Conservation (phyloP, 2,888 invertebrate genomes). For the Morpho deidamia region DNA sequence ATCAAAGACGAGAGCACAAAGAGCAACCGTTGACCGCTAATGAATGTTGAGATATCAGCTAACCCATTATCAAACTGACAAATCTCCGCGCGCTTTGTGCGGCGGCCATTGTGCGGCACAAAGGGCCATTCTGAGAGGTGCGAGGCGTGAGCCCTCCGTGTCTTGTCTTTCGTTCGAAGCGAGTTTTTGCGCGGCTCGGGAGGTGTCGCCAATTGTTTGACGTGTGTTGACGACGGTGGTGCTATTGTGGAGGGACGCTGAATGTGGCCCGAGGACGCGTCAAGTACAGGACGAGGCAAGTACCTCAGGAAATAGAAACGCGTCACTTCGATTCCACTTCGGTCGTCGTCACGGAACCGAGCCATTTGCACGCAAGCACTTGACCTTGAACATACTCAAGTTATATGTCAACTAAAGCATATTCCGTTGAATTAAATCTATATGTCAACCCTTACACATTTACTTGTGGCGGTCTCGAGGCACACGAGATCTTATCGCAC, state of each 20-base stretch:
- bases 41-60: conserved; percentile 31
- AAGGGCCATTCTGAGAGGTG: conserved; percentile 28
- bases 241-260: conserved; percentile 6
- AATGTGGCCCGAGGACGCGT: not conserved
- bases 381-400: too few relatives aligned
- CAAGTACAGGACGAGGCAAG: not conserved
- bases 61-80: conserved; percentile 33
- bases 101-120: conserved; percentile 27
- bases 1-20: conserved; percentile 7
- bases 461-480: too few relatives aligned
- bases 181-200: conserved; percentile 30
- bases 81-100: conserved; percentile 29
- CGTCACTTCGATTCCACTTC: too few relatives aligned
- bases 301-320: not conserved
- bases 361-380: too few relatives aligned
- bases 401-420: too few relatives aligned
- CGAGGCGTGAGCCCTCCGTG: conserved; percentile 33
- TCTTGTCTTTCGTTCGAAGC: conserved; percentile 28
- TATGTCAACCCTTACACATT: too few relatives aligned
- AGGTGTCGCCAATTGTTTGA: conserved; percentile 32
- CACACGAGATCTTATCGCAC: too few relatives aligned
- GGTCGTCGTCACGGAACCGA: too few relatives aligned
- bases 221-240: conserved; percentile 23
- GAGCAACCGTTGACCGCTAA: conserved; percentile 29
- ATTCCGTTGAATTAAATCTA: too few relatives aligned